Conservation (phyloP, 1,140 invertebrate genomes). For the Babylonia areolata region DNA sequence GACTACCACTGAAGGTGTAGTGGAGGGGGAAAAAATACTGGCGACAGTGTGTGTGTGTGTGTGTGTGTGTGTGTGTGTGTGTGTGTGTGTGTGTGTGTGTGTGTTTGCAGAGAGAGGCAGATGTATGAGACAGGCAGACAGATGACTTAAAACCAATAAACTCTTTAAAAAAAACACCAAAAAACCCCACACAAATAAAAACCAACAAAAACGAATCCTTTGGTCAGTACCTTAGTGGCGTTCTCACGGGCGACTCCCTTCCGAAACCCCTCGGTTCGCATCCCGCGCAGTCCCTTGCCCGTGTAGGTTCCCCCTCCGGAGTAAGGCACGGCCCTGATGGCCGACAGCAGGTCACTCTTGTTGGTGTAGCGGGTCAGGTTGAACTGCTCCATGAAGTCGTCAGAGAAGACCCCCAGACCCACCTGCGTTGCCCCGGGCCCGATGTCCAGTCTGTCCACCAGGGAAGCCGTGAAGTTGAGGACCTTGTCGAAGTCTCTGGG, state of each 20-base stretch:
- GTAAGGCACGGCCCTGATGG: conserved; percentile 37
- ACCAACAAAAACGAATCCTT: too few species aligned
- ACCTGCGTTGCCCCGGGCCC: conserved; percentile 55
- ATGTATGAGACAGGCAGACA: too few species aligned
- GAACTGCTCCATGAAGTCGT: conserved; percentile 45
- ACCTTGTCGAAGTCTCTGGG: conserved; percentile 54
- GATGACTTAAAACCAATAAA: too few species aligned
- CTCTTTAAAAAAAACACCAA: too few species aligned
- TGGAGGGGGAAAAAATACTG: too few species aligned
- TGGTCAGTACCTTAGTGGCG: conserved; percentile 30
- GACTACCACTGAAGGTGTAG: too few species aligned
- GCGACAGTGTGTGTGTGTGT: too few species aligned
- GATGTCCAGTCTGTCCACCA: conserved; percentile 60
- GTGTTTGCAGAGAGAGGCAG: too few species aligned
- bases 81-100: too few species aligned
- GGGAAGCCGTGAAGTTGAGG: conserved; percentile 56
- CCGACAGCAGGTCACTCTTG: background rate
- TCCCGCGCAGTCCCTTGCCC: conserved; percentile 23
- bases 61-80: too few species aligned
- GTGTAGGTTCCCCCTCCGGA: conserved; percentile 42
- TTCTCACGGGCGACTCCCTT: background rate
- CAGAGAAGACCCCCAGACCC: conserved; percentile 60
- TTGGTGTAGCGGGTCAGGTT: conserved; percentile 47
- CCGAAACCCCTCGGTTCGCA: conserved; percentile 37
- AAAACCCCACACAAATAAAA: too few species aligned